These are phyloP conservation scores for Syngnathoides biaculeatus DNA, from an alignment of 2,113 vertebrate genomes.

Conservation along the genomic window DNA sequence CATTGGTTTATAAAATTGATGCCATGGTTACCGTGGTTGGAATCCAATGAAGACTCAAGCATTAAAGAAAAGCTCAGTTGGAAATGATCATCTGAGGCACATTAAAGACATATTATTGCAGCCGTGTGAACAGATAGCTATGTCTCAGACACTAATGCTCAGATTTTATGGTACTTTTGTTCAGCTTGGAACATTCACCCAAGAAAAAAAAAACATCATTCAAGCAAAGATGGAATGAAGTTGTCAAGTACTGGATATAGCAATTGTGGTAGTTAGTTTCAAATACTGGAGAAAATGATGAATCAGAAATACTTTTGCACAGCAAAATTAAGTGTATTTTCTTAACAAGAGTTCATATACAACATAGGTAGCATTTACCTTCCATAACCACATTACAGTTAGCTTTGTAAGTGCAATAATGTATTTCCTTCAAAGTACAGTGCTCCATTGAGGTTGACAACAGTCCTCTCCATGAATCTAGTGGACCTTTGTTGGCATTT, in stretches of 20 bases:
- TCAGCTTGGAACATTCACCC: neutral
- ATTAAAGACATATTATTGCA: neutral
- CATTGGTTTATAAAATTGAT: slow-evolving; percentile 26
- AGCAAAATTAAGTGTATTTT: neutral
- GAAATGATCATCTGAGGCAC: neutral
- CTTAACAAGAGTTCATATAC: neutral
- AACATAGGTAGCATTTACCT: too few species aligned
- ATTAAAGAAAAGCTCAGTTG: neutral
- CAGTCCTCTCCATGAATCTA: neutral
- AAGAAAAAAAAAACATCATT: neutral
- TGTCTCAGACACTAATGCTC: neutral
- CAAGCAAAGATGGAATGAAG: neutral
- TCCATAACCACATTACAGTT: neutral
- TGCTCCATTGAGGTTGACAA: neutral
- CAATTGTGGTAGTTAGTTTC: too few species aligned
- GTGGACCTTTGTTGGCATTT: neutral
- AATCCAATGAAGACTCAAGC: neutral
- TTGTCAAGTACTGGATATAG: too few species aligned
- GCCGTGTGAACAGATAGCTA: neutral
- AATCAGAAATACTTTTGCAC: too few species aligned
- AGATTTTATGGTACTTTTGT: neutral
- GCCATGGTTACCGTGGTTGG: slow-evolving; percentile 9
- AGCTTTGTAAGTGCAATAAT: neutral
- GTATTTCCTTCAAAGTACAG: neutral
- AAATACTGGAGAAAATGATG: too few species aligned